Percentiles rank a stretch among this genome's conserved stretches.
These are phyloP conservation scores for Tadarida brasiliensis DNA, from an alignment of 2,797 vertebrate genomes.

Conservation along the genomic window DNA sequence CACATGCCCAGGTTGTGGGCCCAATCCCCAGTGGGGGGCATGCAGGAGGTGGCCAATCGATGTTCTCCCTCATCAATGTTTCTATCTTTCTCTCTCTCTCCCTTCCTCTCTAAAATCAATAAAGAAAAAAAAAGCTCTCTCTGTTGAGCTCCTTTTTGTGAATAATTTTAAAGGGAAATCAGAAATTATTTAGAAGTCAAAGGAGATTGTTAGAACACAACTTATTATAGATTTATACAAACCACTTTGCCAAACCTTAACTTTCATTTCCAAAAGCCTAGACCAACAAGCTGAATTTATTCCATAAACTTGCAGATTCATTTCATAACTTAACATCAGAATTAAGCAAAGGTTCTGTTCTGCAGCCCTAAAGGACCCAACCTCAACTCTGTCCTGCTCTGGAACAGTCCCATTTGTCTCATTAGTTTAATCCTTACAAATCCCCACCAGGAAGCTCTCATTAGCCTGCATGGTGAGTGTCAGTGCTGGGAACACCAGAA, in stretches of 20 bases:
- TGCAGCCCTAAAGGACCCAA: neutral
- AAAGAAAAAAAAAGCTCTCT: neutral
- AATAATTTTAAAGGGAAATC: conserved; percentile 57
- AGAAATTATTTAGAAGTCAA: conserved; percentile 55
- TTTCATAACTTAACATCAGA: conserved; percentile 59
- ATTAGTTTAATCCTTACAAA: conserved; percentile 51
- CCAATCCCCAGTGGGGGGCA: too few relatives aligned
- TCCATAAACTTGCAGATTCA: conserved; percentile 28
- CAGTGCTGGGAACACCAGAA: neutral
- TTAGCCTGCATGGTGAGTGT: neutral
- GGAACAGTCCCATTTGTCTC: conserved; percentile 8
- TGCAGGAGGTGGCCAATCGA: too few relatives aligned
- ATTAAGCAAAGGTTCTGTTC: conserved; percentile 49
- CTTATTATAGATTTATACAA: conserved; percentile 53
- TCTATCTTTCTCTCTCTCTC: too few relatives aligned
- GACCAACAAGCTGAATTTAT: conserved; percentile 53
- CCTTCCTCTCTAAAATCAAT: too few relatives aligned
- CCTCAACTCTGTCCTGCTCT: neutral
- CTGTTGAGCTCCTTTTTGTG: conserved; percentile 2
- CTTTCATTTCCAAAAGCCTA: conserved; percentile 60
- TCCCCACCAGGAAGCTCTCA: neutral
- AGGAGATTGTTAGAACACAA: conserved; percentile 52
- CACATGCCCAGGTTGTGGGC: too few relatives aligned
- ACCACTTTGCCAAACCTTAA: conserved; percentile 60
- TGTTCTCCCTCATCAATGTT: too few relatives aligned